Conservation (phyloP, 2,113 vertebrate genomes). For the Ophthalmotilapia sp. region DNA sequence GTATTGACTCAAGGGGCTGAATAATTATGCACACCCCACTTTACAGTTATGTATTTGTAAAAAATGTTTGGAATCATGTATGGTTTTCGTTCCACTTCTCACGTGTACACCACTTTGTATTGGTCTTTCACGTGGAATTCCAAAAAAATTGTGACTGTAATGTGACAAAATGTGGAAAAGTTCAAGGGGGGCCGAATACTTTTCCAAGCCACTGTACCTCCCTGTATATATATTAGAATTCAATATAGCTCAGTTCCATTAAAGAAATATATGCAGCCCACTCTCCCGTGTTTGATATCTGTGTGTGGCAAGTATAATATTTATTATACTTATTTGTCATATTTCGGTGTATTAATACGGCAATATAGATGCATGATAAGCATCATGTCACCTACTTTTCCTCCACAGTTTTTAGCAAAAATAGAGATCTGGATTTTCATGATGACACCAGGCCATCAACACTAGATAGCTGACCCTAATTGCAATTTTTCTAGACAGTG, state of each 20-base stretch:
- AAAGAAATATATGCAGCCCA: not conserved
- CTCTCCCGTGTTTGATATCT: not conserved
- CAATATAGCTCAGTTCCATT: not conserved
- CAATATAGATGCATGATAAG: not conserved
- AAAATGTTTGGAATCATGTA: not conserved
- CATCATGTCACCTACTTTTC: not conserved
- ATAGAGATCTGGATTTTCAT: not conserved
- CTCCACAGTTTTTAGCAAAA: not conserved
- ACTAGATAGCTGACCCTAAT: not conserved
- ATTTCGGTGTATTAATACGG: not conserved
- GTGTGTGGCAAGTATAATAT: not conserved
- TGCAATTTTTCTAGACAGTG: not conserved
- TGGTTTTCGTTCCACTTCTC: not conserved
- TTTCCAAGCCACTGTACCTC: not conserved
- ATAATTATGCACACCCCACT: not conserved
- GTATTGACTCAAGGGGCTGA: not conserved
- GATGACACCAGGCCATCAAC: not conserved
- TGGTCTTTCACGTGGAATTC: rapidly evolving
- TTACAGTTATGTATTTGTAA: rapidly evolving
- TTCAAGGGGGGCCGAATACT: not conserved
- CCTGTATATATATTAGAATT: not conserved
- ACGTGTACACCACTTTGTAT: rapidly evolving
- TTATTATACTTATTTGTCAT: not conserved
- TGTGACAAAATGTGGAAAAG: not conserved
- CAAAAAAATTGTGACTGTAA: not conserved